phyloP scores from a whole-genome alignment of 2,797 vertebrate species.

The Squalus acanthias region DNA sequence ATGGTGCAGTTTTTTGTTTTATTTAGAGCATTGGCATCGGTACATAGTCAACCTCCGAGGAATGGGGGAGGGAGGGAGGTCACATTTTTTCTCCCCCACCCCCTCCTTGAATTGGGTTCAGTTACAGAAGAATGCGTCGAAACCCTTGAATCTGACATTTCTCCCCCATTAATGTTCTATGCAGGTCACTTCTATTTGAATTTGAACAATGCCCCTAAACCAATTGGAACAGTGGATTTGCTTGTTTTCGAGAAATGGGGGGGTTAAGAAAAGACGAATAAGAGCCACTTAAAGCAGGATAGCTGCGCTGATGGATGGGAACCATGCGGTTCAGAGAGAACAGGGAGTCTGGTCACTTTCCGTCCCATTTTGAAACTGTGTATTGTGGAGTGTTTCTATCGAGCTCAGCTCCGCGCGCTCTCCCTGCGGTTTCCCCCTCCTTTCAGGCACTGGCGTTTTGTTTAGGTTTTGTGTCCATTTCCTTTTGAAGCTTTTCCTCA shows the following conservation, averaged over 20 bases:
- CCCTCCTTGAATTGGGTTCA: background rate
- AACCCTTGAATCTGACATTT: conserved; percentile 29
- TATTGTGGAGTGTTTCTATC: conserved; percentile 32
- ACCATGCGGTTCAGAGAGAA: conserved; percentile 18
- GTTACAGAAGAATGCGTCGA: background rate
- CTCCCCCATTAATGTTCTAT: conserved; percentile 16
- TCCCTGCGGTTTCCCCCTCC: conserved; percentile 33
- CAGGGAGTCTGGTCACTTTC: conserved; percentile 22
- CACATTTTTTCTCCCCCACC: background rate
- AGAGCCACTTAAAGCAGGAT: conserved; percentile 4
- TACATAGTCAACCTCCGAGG: background rate
- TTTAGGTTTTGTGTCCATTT: background rate
- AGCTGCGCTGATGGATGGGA: conserved; percentile 18
- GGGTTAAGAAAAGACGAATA: background rate
- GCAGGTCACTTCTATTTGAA: conserved; percentile 29
- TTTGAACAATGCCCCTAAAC: conserved; percentile 22
- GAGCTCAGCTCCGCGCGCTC: background rate
- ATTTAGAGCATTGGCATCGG: background rate
- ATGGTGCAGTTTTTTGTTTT: background rate
- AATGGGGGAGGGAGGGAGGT: background rate
- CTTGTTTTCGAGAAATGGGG: conserved; percentile 16
- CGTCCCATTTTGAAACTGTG: conserved; percentile 5
- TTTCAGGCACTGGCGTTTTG: background rate
- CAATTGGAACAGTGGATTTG: conserved; percentile 7
- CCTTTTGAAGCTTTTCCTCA: conserved; percentile 42